Base-by-base conservation (phyloP, 2,888 invertebrate species). In the Agriotes lineatus region DNA sequence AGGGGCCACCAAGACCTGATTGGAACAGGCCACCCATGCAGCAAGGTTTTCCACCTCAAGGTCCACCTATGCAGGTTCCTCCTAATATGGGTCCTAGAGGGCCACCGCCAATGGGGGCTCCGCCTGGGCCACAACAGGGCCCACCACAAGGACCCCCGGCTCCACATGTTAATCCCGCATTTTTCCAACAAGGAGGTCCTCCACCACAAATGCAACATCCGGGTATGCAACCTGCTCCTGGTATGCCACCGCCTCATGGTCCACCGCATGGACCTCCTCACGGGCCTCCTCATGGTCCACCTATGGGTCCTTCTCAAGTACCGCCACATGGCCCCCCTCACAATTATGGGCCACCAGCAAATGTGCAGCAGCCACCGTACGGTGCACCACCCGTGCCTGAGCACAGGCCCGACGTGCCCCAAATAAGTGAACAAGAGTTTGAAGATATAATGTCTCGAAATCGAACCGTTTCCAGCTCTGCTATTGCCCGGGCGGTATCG, bases 361-460 rank as follows among this genome's bases (percentile, higher is more conserved):
- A 76, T 20, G 83, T 83, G 80, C 78, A 86, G 5, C 83, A 81
- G 42, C 79, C 82, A 10, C 89, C 90, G 0, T 91, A 91, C 67
- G 90, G 89, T 56, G 86, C 88, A 65, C 88, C 89, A 2, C 90
- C 90, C 12, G 89, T 87, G 10, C 84, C 86, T 12, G 88, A 88
- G 68, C 85, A 85, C 72, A 77, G 85, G 54, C 77, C 82, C 72
- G 88, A 89, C 60, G 86, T 88, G 69, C 90, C 91, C 0, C 89
- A 89, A 70, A 87, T 96, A 74, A 90, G 92, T 72, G 99, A 99
- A 85, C 94, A 93, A 35, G 99, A 99, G 86, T 98, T 98, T 86
- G 99, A 99, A 84, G 99, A 99, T 83, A 96, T 97, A 63, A 97
- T 99, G 95, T 91, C 94, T 65, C 90, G 99, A 73, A 99, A 99